Conservation (phyloP, 2,113 vertebrate genomes). For the Anas platyrhynchos region DNA sequence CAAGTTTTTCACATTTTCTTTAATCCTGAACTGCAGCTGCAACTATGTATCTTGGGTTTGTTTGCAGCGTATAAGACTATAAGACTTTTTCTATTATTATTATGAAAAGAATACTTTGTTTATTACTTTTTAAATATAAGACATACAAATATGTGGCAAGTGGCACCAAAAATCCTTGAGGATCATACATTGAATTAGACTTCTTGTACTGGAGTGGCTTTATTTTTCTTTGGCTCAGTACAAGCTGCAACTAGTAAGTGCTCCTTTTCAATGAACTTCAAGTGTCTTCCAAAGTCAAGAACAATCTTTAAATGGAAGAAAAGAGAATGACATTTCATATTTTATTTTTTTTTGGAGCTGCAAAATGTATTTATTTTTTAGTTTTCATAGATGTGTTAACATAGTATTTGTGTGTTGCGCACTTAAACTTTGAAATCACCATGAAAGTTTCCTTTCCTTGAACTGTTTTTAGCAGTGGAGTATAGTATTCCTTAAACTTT, state of each 20-base stretch:
- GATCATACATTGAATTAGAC: not conserved
- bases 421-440: not conserved
- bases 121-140: not conserved
- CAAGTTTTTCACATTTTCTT: not conserved
- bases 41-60: not conserved
- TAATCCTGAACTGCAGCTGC: not conserved
- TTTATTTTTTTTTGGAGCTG: not conserved
- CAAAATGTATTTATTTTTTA: not conserved
- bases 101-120: not conserved
- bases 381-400: not conserved
- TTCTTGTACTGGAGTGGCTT: not conserved
- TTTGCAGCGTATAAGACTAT: not conserved
- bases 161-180: not conserved
- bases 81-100: not conserved
- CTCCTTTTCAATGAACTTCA: constrained; percentile 15
- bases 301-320: constrained; percentile 26
- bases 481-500: not conserved
- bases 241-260: not conserved
- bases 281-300: constrained; percentile 28
- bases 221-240: constrained; percentile 27
- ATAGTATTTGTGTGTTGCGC: not conserved
- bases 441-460: constrained; percentile 5
- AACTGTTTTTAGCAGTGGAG: constrained; percentile 11
- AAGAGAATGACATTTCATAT: not conserved
- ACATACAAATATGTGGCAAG: not conserved